phyloP scores from a whole-genome alignment of 2,113 vertebrate species.

The Boleophthalmus pectinirostris region DNA sequence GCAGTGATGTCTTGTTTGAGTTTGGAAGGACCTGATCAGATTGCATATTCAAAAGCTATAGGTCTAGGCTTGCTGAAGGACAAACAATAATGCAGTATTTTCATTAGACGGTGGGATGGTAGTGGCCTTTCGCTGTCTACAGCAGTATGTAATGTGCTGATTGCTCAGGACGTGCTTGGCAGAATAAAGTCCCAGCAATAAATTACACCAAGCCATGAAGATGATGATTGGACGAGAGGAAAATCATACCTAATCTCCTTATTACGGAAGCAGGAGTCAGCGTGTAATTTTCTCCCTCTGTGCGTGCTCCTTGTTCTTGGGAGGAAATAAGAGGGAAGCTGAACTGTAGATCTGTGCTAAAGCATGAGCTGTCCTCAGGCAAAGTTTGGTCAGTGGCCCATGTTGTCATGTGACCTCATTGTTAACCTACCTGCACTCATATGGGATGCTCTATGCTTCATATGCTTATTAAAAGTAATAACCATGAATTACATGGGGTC shows the following conservation, averaged over 20 bases:
- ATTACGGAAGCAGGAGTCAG: conserved; percentile 61
- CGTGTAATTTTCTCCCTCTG: conserved; percentile 40
- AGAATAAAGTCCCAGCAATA: conserved; percentile 49
- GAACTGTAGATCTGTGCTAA: conserved; percentile 32
- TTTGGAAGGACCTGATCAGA: conserved; percentile 56
- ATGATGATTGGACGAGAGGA: conserved; percentile 45
- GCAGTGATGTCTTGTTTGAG: conserved; percentile 43
- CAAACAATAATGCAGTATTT: conserved; percentile 77
- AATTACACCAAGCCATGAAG: conserved; percentile 41
- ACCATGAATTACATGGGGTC: background rate
- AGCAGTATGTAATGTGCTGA: conserved; percentile 66
- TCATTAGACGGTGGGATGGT: conserved; percentile 64
- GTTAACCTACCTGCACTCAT: background rate
- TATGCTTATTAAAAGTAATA: background rate
- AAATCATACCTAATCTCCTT: conserved; percentile 62
- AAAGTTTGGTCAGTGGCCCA: conserved; percentile 5
- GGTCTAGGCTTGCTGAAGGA: conserved; percentile 53
- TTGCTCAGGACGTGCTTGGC: conserved; percentile 67
- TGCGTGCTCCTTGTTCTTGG: conserved; percentile 23
- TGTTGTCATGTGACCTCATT: conserved; percentile 6
- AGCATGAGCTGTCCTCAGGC: conserved; percentile 5
- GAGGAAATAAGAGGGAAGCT: conserved; percentile 39
- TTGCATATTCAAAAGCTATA: conserved; percentile 37
- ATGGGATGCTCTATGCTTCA: background rate
- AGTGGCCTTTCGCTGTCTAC: conserved; percentile 66